Conservation (phyloP, 2,888 invertebrate species). For the Stenolophus ochropezus region DNA sequence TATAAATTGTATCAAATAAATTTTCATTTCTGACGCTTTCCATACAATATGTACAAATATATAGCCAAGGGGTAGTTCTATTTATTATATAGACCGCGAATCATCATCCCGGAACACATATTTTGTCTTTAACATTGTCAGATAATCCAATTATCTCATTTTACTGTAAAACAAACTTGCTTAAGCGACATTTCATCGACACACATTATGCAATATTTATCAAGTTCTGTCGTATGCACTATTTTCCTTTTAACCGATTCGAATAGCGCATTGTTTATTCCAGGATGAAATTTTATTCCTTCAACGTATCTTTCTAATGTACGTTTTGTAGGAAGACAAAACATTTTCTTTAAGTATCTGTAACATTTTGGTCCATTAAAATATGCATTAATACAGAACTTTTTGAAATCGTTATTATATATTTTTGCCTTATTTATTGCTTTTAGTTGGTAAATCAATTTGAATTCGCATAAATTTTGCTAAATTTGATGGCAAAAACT, state of each 20-base stretch:
- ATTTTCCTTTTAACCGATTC: neutral
- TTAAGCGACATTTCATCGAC: constrained; percentile 9
- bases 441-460: neutral
- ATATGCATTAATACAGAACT: neutral
- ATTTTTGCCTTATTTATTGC: neutral
- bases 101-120: neutral
- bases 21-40: neutral
- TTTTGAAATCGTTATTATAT: neutral
- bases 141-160: neutral
- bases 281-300: neutral
- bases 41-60: neutral
- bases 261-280: neutral
- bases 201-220: neutral
- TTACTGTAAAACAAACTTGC: constrained; percentile 9
- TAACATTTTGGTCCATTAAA: neutral
- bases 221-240: neutral
- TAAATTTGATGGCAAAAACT: neutral
- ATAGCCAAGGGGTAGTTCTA: constrained; percentile 5
- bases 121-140: neutral
- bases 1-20: neutral
- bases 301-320: neutral
- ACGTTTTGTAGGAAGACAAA: constrained; percentile 11
- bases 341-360: neutral
- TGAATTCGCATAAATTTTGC: constrained; percentile 8
- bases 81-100: neutral